Evolutionary conservation across 2,888 invertebrate genomes (phyloP), one percentile per base, ranked within the genome.

Genomic region (Cephus spinipes): DNA sequence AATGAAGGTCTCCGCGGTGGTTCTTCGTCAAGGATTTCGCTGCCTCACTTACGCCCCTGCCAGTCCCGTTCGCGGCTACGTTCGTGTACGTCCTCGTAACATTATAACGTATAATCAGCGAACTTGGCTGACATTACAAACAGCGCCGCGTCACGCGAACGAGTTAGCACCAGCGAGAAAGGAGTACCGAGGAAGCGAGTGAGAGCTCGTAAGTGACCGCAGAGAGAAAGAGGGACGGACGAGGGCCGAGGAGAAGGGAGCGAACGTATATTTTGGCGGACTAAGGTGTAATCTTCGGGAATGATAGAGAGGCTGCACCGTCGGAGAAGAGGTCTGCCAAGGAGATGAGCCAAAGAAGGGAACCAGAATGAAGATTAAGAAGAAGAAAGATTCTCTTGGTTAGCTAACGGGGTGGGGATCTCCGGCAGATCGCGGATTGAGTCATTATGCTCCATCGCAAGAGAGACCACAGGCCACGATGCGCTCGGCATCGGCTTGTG

Each of bases 361-460:
- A 79, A 80, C 74, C 73, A 74, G 73, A 77, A 76, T 69, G 80
- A 79, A 77, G 71, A 33, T 31, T 82, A 81, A 79, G 82, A 80
- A 83, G 84, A 85, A 82, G 82, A 81, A 82, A 80, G 77, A 82
- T 80, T 76, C 32, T 81, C 81, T 83, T 84, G 84, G 83, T 81
- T 84, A 84, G 80, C 83, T 55, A 74, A 69, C 73, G 79, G 77
- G 76, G 73, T 81, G 82, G 81, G 83, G 87, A 85, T 86, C 87
- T 86, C 79, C 85, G 84, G 85, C 86, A 87, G 89, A 90, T 91
- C 90, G 90, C 87, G 91, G 91, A 91, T 91, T 91, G 91, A 91
- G 91, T 91, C 91, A 91, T 91, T 91, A 91, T 91, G 90, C 89
- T 90, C 79, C 87, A 89, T 89, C 88, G 85, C 83, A 85, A 86